These are phyloP conservation scores for Geococcyx californianus DNA, from an alignment of 2,113 vertebrate genomes.

Conservation along the genomic window DNA sequence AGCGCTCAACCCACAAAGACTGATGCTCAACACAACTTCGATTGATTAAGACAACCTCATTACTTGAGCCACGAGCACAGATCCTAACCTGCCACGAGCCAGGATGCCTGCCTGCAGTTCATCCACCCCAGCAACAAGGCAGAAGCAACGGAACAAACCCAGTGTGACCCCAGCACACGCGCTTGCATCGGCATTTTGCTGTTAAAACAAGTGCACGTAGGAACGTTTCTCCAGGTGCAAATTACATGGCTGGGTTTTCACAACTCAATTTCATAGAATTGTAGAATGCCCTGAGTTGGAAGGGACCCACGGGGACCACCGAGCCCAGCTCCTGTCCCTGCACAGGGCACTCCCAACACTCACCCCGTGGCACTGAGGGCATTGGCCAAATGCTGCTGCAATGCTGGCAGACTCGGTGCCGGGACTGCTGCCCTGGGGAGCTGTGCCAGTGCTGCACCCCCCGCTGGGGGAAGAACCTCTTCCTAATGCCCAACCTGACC, in stretches of 20 bases:
- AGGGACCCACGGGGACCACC: no score
- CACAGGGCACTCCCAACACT: no score
- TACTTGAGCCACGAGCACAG: background rate
- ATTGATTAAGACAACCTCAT: background rate
- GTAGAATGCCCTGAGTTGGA: no score
- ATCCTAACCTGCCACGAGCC: rapidly evolving
- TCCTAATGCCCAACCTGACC: no score
- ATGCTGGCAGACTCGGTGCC: no score
- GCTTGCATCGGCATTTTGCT: rapidly evolving
- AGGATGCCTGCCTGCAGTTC: background rate
- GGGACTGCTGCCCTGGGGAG: no score
- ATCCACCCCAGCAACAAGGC: rapidly evolving
- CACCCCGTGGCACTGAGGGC: no score
- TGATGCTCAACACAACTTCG: background rate
- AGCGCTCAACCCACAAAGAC: background rate
- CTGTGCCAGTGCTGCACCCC: no score
- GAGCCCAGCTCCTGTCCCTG: no score
- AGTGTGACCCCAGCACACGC: rapidly evolving
- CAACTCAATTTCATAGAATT: background rate
- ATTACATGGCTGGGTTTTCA: background rate
- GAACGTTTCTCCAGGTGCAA: background rate
- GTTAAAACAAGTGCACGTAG: background rate
- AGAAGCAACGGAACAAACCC: background rate
- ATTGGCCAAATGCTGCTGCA: no score
- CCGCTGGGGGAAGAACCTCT: no score